Percentiles rank a stretch among this genome's conserved stretches.
Evolutionary conservation across 1,140 invertebrate species (phyloP).

Genomic region (Drosophila teissieri): DNA sequence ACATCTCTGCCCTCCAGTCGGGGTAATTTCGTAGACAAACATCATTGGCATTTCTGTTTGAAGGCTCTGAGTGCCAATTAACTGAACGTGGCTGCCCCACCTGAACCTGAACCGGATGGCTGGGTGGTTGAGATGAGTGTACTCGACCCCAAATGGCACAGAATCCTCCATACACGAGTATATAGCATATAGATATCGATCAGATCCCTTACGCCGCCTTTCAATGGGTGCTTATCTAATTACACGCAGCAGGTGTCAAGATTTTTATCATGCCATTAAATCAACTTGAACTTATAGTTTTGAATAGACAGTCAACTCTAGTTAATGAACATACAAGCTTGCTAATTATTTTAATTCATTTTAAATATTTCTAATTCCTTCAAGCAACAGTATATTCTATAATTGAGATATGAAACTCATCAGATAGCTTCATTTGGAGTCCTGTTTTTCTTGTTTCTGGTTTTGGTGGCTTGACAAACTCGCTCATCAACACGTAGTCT

Average conservation of each 20-base stretch:
- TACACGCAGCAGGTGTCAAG: conserved; percentile 1
- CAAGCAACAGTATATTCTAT: no score
- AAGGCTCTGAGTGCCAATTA: conserved; percentile 59
- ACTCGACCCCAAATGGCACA: neutral
- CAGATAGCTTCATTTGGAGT: conserved; percentile 24
- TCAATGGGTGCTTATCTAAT: conserved; percentile 18
- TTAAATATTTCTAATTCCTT: neutral
- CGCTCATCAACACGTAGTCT: conserved; percentile 66
- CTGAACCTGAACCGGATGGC: conserved; percentile 32
- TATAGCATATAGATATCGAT: conserved; percentile 19
- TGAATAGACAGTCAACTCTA: neutral
- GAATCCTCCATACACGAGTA: neutral
- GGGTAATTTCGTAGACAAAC: conserved; percentile 47
- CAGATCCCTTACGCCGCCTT: neutral
- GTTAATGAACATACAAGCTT: no score
- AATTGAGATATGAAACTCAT: neutral
- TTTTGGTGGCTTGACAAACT: conserved; percentile 34
- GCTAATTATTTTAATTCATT: no score
- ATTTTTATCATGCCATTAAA: neutral
- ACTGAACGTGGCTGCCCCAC: conserved; percentile 43
- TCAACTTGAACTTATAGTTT: neutral
- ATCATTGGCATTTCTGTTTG: conserved; percentile 61
- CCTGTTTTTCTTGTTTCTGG: neutral
- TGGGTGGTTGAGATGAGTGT: conserved; percentile 3
- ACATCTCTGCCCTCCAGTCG: conserved; percentile 14